phyloP scores from a whole-genome alignment of 2,113 vertebrate species.

The Motacilla alba region DNA sequence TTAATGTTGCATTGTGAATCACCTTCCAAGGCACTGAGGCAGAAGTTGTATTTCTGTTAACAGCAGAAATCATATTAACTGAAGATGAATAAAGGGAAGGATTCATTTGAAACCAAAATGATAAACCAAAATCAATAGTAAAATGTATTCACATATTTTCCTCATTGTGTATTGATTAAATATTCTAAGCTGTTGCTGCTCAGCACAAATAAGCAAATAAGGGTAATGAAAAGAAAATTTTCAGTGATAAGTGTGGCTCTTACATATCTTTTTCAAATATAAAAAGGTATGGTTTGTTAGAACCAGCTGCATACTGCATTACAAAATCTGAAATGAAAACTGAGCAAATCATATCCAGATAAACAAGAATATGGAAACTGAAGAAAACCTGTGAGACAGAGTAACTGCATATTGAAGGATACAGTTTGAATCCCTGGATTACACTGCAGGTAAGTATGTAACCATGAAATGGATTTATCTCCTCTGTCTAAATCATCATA shows the following conservation, averaged over 20 bases:
- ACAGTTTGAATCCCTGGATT: background rate
- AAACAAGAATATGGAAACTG: background rate
- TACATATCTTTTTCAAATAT: background rate
- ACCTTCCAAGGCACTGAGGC: background rate
- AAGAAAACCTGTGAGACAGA: background rate
- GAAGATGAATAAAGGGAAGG: background rate
- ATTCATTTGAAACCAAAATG: background rate
- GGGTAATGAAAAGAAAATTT: background rate
- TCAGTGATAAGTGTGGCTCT: background rate
- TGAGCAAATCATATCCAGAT: background rate
- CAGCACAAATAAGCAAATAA: background rate
- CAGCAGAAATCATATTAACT: conserved; percentile 10
- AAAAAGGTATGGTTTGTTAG: too few species aligned
- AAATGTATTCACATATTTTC: background rate
- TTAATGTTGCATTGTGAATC: background rate
- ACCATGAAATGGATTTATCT: background rate
- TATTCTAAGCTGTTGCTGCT: background rate
- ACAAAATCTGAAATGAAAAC: background rate
- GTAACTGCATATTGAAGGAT: background rate
- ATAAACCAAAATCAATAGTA: background rate
- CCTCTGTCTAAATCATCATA: background rate
- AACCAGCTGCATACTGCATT: background rate
- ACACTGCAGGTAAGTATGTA: background rate
- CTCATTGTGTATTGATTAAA: background rate
- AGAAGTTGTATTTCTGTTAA: conserved; percentile 3